Evolutionary conservation across 2,888 invertebrate species (phyloP).

Genomic region (Nephrotoma flavescens): DNA sequence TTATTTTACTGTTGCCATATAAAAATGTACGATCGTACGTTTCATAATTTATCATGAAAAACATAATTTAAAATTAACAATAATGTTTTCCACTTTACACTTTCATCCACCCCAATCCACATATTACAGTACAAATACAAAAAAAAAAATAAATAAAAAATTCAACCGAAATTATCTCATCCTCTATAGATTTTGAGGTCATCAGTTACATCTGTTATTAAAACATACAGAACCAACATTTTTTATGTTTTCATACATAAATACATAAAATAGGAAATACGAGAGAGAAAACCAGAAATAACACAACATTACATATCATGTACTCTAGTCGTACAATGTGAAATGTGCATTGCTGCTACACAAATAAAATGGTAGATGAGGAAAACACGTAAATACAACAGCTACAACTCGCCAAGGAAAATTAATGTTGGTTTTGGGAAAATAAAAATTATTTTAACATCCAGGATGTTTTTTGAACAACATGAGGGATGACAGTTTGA

Average conservation of each 20-base stretch:
- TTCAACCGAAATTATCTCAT: not conserved
- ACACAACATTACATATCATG: not conserved
- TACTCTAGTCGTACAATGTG: not conserved
- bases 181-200: not conserved
- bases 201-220: not conserved
- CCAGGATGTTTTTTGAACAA: not conserved
- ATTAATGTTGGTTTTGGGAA: not conserved
- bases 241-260: not conserved
- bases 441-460: not conserved
- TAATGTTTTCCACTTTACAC: not conserved
- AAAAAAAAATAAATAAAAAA: not conserved
- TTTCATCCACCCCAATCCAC: not conserved
- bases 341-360: not conserved
- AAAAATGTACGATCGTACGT: not conserved
- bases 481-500: not conserved
- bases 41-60: not conserved
- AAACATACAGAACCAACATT: not conserved
- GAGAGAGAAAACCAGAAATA: not conserved
- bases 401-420: not conserved
- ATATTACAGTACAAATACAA: not conserved
- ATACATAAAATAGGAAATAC: not conserved
- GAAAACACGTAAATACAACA: not conserved
- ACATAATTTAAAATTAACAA: not conserved
- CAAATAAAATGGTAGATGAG: not conserved
- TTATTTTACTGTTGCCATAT: not conserved